phyloP scores from a whole-genome alignment of 2,113 vertebrate species.

The Tyto alba region DNA sequence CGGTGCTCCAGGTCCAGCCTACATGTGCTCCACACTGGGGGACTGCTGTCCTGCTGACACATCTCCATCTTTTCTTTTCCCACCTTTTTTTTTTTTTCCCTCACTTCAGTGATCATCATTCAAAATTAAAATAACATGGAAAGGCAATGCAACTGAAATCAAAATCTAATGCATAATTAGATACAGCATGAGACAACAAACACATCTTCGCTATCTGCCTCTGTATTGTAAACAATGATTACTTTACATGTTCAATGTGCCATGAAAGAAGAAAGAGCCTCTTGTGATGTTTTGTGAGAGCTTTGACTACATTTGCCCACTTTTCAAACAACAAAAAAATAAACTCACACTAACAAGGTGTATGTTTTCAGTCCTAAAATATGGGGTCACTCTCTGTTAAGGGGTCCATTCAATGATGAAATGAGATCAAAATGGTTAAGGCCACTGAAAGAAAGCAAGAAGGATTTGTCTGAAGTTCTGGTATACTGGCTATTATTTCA shows the following conservation, averaged over 20 bases:
- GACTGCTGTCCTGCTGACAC: not conserved
- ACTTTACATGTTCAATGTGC: slow-evolving; percentile 64
- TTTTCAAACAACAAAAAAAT: slow-evolving; percentile 69
- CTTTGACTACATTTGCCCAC: slow-evolving; percentile 68
- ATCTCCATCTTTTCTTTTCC: not conserved
- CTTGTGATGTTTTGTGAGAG: slow-evolving; percentile 64
- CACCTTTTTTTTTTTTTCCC: not conserved
- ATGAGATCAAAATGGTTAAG: slow-evolving; percentile 69
- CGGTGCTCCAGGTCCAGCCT: not conserved
- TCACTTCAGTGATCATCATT: slow-evolving; percentile 52
- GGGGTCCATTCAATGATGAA: slow-evolving; percentile 65
- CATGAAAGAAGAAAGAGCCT: slow-evolving; percentile 58
- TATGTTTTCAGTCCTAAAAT: slow-evolving; percentile 68
- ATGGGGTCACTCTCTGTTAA: slow-evolving; percentile 61
- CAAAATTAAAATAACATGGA: slow-evolving; percentile 63
- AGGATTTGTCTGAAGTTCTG: slow-evolving; percentile 66
- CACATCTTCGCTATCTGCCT: slow-evolving; percentile 63
- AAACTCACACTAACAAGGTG: slow-evolving; percentile 69
- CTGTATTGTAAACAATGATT: slow-evolving; percentile 64
- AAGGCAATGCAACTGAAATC: slow-evolving; percentile 58
- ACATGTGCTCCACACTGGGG: fast-evolving
- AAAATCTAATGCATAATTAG: slow-evolving; percentile 67
- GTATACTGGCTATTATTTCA: slow-evolving; percentile 67
- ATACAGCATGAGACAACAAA: slow-evolving; percentile 54
- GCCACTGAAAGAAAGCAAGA: slow-evolving; percentile 62